These are phyloP conservation scores for Mesocricetus auratus DNA, from an alignment of 2,113 vertebrate species.

Conservation along the genomic window DNA sequence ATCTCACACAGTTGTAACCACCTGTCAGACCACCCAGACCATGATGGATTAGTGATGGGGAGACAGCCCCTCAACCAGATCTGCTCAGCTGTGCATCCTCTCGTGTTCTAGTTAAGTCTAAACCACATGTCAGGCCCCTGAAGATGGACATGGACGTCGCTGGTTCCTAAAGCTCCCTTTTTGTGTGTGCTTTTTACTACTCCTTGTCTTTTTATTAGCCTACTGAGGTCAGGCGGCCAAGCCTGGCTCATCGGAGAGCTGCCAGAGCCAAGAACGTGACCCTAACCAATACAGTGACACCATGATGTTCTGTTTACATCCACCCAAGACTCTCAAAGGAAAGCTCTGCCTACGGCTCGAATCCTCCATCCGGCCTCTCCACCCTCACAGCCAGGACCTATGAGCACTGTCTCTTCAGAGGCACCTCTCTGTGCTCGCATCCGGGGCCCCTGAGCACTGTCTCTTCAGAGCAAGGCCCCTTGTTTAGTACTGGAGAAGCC, in stretches of 20 bases:
- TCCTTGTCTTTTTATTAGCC: background rate
- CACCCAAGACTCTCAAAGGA: rapidly evolving
- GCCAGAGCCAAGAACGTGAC: background rate
- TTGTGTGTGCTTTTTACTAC: background rate
- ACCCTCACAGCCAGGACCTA: background rate
- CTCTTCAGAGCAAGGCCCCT: background rate
- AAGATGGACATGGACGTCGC: background rate
- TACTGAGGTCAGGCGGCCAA: background rate
- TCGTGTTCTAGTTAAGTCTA: background rate
- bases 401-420: background rate
- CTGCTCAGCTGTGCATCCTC: background rate
- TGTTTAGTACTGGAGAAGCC: background rate
- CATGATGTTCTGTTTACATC: background rate
- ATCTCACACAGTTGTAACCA: too few species aligned
- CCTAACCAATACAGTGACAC: background rate
- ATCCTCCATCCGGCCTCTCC: too few species aligned
- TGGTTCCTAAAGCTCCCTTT: background rate
- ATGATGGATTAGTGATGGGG: background rate
- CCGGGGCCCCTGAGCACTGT: background rate
- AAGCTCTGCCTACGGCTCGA: too few species aligned
- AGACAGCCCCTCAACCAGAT: background rate
- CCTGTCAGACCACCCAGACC: background rate
- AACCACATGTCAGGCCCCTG: background rate
- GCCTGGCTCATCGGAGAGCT: background rate
- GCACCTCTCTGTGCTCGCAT: too few species aligned